Evolutionary conservation across 2,797 vertebrate genomes (phyloP), one percentile per base, ranked within the genome.

Genomic region (Antennarius maculatus): DNA sequence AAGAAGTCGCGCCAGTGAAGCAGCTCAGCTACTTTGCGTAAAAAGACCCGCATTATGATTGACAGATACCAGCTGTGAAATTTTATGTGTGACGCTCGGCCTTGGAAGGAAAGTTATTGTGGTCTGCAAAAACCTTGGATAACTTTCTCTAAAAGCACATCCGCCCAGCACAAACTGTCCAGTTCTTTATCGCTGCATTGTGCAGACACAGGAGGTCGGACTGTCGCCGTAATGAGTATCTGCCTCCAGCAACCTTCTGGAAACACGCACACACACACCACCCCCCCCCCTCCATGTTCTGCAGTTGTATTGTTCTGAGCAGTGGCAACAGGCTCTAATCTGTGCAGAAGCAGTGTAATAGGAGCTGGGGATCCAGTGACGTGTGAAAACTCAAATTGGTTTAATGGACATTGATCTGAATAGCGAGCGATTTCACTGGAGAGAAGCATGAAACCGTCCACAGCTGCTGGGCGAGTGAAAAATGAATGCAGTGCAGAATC

Each of bases 391-490:
- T 82, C 55, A 39, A 68, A 76, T 85, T 66, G 15, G 65, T 79
- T 69, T 89, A 88, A 90, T 87, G 80, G 81, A 81, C 80, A 92
- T 91, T 85, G 92, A 91, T 91, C 88, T 83, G 77, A 68, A 80
- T 74, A 69, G 71, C 17, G 61, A 68, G 71, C 53, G 48, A 83
- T 76, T 61, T 68, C 71, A 82, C 69, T 45, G 67, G 61, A 73
- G 71, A 77, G 65, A 67, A n/a, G 71, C 61, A 65, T 80, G 73
- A 87, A 82, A 82, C 71, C 62, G 64, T 77, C 70, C 67, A 34
- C 59, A 54, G n/a, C 27, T 5, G 69, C 64, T 58, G 62, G 54
- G 78, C 71, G 80, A 79, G 64, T 79, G 84, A 81, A 90, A 88
- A 84, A 83, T 83, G 80, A 89, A 78, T 68, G 82, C 60, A 69